These are phyloP conservation scores for Himalopsyche japonica DNA, from an alignment of 2,888 invertebrate species.

Conservation along the genomic window DNA sequence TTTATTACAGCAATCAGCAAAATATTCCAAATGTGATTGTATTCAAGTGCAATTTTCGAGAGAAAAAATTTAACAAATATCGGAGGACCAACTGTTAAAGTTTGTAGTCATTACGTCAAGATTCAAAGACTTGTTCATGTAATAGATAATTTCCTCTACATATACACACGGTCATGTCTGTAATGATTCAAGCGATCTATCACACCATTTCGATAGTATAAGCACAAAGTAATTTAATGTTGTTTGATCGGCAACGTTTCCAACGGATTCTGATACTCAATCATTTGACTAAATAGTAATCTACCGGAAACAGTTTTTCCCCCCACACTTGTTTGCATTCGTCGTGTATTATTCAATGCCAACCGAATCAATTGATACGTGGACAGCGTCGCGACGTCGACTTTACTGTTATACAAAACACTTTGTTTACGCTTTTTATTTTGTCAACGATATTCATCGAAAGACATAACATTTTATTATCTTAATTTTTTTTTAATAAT, in stretches of 20 bases:
- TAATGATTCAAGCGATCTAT: neutral
- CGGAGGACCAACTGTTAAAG: no score
- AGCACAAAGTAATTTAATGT: neutral
- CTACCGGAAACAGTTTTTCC: slow-evolving; percentile 12
- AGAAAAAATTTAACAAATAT: no score
- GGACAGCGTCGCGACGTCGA: neutral
- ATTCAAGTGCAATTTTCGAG: no score
- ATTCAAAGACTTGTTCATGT: no score
- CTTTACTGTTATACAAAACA: neutral
- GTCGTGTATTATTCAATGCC: slow-evolving; percentile 13
- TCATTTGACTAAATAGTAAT: slow-evolving; percentile 22
- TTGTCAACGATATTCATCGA: no score
- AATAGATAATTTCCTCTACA: no score
- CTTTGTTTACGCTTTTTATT: neutral
- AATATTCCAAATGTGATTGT: no score
- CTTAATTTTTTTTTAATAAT: no score
- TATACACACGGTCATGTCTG: neutral
- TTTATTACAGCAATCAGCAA: no score
- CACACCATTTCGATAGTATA: neutral
- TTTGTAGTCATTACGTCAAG: no score
- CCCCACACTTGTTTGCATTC: slow-evolving; percentile 25
- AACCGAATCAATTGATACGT: neutral
- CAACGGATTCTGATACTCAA: slow-evolving; percentile 20
- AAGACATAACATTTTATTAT: no score
- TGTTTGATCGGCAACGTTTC: neutral